Percentiles rank a stretch among this genome's conserved stretches.
phyloP scores from a whole-genome alignment of 1,140 invertebrate species.

The Drosophila ficusphila region DNA sequence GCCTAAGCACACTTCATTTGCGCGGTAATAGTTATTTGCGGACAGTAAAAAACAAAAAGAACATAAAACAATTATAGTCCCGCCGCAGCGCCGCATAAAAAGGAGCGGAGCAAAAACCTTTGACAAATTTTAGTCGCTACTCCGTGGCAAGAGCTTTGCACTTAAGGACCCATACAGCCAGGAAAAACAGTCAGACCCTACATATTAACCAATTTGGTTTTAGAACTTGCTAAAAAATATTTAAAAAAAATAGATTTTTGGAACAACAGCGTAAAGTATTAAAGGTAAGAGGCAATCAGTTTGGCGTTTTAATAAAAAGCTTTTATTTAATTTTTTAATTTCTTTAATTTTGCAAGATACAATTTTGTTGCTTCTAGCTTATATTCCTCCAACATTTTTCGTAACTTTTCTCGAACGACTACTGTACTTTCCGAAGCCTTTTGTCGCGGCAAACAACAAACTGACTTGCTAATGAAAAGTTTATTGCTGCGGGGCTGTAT shows the following conservation, averaged over 20 bases:
- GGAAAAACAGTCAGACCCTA: too few relatives aligned
- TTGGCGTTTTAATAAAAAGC: too few relatives aligned
- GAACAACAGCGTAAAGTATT: too few relatives aligned
- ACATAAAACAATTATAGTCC: conserved; percentile 81
- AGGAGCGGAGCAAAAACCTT: conserved; percentile 53
- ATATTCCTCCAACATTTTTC: not conserved
- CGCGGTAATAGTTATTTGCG: conserved; percentile 64
- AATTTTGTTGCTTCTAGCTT: not conserved
- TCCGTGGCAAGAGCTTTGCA: conserved; percentile 22
- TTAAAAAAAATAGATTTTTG: too few relatives aligned
- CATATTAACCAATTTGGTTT: too few relatives aligned
- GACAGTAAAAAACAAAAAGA: conserved; percentile 68
- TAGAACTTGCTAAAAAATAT: too few relatives aligned
- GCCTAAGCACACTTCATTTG: conserved; percentile 68
- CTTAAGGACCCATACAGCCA: conserved; percentile 31
- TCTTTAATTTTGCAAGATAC: not conserved
- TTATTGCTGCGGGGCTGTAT: conserved; percentile 64
- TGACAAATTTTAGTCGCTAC: conserved; percentile 64
- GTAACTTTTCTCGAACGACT: not conserved
- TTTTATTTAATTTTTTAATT: too few relatives aligned
- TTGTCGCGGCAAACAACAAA: conserved; percentile 59
- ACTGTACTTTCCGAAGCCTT: conserved; percentile 56
- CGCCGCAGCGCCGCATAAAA: conserved; percentile 67
- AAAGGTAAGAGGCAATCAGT: too few relatives aligned
- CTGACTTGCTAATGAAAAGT: conserved; percentile 81